phyloP scores from a whole-genome alignment of 2,113 vertebrate species.

The Sakesphorus luctuosus region DNA sequence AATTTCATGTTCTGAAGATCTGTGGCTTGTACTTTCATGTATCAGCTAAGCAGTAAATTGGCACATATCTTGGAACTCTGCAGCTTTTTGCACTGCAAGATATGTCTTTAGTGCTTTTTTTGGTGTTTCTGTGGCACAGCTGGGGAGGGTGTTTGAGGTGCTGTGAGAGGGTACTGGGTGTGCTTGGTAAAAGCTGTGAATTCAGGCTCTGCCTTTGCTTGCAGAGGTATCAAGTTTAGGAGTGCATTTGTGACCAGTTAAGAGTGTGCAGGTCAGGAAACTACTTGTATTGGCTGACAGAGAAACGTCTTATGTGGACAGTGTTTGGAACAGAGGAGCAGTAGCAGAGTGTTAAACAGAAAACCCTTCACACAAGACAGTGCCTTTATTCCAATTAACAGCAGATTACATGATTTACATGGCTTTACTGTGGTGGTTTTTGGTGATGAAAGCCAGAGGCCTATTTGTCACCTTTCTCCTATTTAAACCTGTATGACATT shows the following conservation, averaged over 20 bases:
- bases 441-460: accelerated
- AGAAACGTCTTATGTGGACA: not conserved
- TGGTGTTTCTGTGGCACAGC: not conserved
- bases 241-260: not conserved
- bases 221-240: not conserved
- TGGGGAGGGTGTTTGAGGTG: not conserved
- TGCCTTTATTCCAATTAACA: not conserved
- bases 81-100: not conserved
- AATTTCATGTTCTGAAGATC: not conserved
- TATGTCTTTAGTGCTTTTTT: not conserved
- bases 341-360: not conserved
- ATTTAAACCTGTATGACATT: not conserved
- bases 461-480: not conserved
- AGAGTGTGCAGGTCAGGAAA: not conserved
- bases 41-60: not conserved
- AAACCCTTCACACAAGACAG: not conserved
- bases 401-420: not conserved
- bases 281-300: accelerated
- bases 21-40: not conserved
- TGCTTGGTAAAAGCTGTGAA: not conserved
- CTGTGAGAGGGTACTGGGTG: not conserved
- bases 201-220: not conserved
- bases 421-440: not conserved
- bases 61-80: not conserved
- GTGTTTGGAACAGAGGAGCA: not conserved